Percentiles rank a stretch among this genome's conserved stretches.
phyloP scores from a whole-genome alignment of 2,888 invertebrate species.

The Andrena trimmerana region DNA sequence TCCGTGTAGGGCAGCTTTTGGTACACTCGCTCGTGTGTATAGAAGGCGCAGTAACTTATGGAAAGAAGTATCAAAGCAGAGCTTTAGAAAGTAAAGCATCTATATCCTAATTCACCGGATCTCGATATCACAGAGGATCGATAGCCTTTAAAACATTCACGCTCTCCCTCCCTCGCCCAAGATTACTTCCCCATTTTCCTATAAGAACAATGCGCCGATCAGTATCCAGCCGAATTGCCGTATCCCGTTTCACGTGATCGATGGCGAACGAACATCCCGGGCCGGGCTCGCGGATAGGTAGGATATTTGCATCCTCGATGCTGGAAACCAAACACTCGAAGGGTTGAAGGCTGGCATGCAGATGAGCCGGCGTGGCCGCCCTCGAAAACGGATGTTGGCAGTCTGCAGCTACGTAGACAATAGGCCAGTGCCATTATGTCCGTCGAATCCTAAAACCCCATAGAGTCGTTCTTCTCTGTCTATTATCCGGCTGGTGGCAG shows the following conservation, averaged over 20 bases:
- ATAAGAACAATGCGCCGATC: slow-evolving; percentile 45
- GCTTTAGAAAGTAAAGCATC: too few relatives aligned
- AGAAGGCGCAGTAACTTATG: too few relatives aligned
- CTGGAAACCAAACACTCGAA: slow-evolving; percentile 71
- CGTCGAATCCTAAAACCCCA: slow-evolving; percentile 81
- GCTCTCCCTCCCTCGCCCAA: background rate
- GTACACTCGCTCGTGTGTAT: too few relatives aligned
- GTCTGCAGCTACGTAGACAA: slow-evolving; percentile 79
- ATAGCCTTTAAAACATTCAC: too few relatives aligned
- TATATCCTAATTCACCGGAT: too few relatives aligned
- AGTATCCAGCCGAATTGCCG: slow-evolving; percentile 1
- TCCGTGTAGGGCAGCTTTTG: background rate
- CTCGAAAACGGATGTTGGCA: slow-evolving; percentile 79
- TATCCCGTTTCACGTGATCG: slow-evolving; percentile 36
- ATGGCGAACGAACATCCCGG: slow-evolving; percentile 53
- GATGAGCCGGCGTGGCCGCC: slow-evolving; percentile 75
- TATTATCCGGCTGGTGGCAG: slow-evolving; percentile 77
- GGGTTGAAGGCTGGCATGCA: slow-evolving; percentile 77
- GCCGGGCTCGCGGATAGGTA: slow-evolving; percentile 42
- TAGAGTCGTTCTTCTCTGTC: slow-evolving; percentile 78
- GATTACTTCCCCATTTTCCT: slow-evolving; percentile 14
- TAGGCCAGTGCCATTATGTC: slow-evolving; percentile 79
- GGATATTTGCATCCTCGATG: slow-evolving; percentile 69
- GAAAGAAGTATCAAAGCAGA: too few relatives aligned
- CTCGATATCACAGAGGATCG: too few relatives aligned